phyloP scores from a whole-genome alignment of 2,113 vertebrate species.

The Pica pica region DNA sequence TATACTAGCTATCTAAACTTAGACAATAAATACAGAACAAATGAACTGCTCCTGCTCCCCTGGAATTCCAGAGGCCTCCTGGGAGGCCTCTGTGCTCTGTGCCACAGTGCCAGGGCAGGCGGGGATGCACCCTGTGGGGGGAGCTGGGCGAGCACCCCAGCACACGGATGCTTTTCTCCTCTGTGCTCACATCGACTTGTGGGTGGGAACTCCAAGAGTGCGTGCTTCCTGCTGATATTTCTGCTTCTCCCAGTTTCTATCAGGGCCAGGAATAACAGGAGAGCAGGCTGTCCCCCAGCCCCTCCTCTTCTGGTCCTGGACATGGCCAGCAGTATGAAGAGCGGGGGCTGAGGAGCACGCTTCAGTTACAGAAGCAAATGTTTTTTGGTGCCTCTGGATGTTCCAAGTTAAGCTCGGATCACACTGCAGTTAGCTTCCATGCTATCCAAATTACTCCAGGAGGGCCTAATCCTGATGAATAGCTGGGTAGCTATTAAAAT shows the following conservation, averaged over 20 bases:
- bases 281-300: neutral
- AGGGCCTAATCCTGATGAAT: conserved; percentile 28
- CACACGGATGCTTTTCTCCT: neutral
- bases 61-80: neutral
- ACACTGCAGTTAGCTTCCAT: neutral
- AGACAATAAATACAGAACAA: neutral
- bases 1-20: neutral
- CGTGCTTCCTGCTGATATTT: neutral
- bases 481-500: conserved; percentile 18
- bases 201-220: neutral
- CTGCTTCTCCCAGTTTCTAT: neutral
- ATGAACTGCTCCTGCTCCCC: neutral
- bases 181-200: accelerated
- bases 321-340: neutral
- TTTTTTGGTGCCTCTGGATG: neutral
- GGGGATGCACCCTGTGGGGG: accelerated
- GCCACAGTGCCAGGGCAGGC: accelerated
- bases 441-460: conserved; percentile 17
- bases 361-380: neutral
- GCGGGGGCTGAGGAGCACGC: neutral
- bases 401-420: neutral
- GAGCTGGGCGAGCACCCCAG: neutral
- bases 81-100: neutral
- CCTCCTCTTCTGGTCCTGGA: neutral
- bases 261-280: conserved; percentile 4